Conservation (phyloP, 2,888 invertebrate species). For the Habrosyne pyritoides region DNA sequence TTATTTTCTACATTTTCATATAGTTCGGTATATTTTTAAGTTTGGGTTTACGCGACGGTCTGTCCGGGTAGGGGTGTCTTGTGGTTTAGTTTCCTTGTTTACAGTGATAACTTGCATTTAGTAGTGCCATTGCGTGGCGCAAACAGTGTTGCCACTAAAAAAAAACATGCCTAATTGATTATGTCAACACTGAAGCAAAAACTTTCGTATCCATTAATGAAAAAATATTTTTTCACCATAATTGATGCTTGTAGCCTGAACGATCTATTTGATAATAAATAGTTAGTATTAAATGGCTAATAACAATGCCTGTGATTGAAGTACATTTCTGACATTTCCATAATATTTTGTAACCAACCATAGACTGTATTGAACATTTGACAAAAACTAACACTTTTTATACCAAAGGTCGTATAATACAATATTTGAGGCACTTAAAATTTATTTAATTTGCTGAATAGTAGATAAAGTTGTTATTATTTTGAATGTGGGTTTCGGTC, state of each 20-base stretch:
- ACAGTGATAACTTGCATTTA: conserved; percentile 79
- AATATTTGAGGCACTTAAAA: conserved; percentile 8
- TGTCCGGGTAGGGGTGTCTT: conserved; percentile 41
- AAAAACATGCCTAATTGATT: conserved; percentile 26
- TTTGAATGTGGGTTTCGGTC: not conserved
- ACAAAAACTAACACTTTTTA: conserved; percentile 10
- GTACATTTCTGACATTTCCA: conserved; percentile 21
- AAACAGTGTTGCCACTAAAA: conserved; percentile 50
- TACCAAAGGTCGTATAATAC: conserved; percentile 15
- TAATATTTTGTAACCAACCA: conserved; percentile 10
- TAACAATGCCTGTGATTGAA: conserved; percentile 10
- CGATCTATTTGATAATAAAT: not conserved
- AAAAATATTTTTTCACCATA: not conserved
- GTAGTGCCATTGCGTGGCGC: conserved; percentile 68
- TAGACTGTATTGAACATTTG: conserved; percentile 10
- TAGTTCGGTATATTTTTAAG: conserved; percentile 18
- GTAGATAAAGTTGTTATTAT: not conserved
- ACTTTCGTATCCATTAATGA: not conserved
- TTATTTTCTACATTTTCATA: conserved; percentile 54
- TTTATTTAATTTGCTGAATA: not conserved
- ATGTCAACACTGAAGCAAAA: conserved; percentile 29
- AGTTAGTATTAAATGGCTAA: conserved; percentile 9
- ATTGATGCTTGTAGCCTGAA: not conserved
- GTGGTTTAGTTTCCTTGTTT: conserved; percentile 36
- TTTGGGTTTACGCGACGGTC: conserved; percentile 33